Conservation (phyloP, 2,888 invertebrate genomes). For the Xestia c-nigrum region DNA sequence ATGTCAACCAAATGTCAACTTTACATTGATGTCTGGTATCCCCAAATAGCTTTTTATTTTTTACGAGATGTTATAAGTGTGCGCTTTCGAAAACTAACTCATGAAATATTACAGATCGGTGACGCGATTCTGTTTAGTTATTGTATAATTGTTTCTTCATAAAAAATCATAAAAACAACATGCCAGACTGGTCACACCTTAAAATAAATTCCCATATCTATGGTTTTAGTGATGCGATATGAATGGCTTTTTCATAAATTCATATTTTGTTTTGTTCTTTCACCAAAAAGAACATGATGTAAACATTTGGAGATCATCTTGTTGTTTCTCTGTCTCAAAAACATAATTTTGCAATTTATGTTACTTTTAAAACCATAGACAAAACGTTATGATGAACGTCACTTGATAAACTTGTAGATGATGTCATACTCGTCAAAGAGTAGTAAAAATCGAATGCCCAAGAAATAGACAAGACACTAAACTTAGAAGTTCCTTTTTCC, state of each 20-base stretch:
- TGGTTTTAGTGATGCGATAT: conserved; percentile 21
- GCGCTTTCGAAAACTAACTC: not conserved
- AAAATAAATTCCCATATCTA: not conserved
- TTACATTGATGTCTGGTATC: not conserved
- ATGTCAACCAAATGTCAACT: not conserved
- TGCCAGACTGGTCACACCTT: conserved; percentile 10
- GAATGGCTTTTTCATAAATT: not conserved
- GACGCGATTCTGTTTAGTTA: no score
- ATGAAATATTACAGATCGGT: not conserved
- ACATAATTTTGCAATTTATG: not conserved
- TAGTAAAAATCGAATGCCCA: conserved; percentile 21
- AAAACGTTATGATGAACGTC: conserved; percentile 55
- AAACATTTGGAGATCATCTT: not conserved
- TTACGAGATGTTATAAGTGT: not conserved
- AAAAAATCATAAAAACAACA: not conserved
- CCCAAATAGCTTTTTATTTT: not conserved
- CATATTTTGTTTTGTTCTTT: not conserved
- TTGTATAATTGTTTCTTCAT: no score
- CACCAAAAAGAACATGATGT: not conserved
- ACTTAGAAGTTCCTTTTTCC: no score
- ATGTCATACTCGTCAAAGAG: conserved; percentile 72
- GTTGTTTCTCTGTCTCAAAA: no score
- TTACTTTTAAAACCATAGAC: conserved; percentile 48
- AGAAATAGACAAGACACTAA: conserved; percentile 18
- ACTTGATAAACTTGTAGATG: conserved; percentile 68